Percentiles rank a stretch among this genome's conserved stretches.
Evolutionary conservation across 2,113 vertebrate genomes (phyloP).

Genomic region (Andinoacara biseriatus): DNA sequence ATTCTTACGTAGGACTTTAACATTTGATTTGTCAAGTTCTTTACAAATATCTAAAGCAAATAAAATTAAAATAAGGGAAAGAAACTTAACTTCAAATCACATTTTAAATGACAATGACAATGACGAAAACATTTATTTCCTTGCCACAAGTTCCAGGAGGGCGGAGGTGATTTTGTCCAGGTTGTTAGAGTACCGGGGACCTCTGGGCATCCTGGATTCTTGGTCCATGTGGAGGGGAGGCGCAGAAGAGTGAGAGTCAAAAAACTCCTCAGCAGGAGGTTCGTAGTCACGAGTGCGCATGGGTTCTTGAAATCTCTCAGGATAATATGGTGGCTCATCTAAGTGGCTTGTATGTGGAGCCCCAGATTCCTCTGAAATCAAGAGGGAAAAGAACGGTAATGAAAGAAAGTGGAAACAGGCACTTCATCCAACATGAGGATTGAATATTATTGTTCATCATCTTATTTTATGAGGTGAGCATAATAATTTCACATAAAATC

Average conservation of each 20-base stretch:
- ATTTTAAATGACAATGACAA: neutral
- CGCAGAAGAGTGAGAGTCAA: conserved; percentile 43
- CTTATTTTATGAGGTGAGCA: neutral
- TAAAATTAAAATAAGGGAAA: neutral
- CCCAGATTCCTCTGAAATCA: conserved; percentile 53
- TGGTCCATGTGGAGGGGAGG: conserved; percentile 36
- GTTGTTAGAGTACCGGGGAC: conserved; percentile 57
- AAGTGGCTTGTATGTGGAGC: neutral
- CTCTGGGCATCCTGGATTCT: conserved; percentile 21
- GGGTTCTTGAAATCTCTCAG: conserved; percentile 51
- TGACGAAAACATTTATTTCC: conserved; percentile 59
- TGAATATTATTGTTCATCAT: neutral
- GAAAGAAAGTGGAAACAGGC: neutral
- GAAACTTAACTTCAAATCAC: neutral
- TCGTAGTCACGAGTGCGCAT: conserved; percentile 22
- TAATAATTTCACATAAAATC: neutral
- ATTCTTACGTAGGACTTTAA: neutral
- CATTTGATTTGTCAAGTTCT: neutral
- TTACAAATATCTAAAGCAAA: conserved; percentile 10
- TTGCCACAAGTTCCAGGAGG: conserved; percentile 77
- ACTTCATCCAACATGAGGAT: neutral
- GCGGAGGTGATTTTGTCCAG: conserved; percentile 81
- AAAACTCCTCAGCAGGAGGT: conserved; percentile 21
- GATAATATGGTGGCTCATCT: conserved; percentile 37
- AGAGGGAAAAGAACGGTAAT: neutral